These are phyloP conservation scores for Hyles lineata DNA, from an alignment of 2,888 invertebrate species.

Conservation along the genomic window DNA sequence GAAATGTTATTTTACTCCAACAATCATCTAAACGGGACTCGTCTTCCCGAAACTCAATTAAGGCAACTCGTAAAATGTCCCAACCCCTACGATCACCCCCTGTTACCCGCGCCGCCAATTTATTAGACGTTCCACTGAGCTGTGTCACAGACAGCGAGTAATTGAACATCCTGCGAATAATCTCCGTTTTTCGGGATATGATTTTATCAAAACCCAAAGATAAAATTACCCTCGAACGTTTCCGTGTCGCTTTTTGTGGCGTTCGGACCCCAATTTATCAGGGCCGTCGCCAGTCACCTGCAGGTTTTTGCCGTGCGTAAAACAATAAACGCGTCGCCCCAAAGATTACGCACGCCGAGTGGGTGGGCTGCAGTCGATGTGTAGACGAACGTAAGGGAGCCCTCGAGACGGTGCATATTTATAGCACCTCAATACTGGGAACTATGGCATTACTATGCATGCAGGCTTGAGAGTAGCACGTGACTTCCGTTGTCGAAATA, in stretches of 20 bases:
- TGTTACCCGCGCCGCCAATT: slow-evolving; percentile 55
- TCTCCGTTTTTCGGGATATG: slow-evolving; percentile 32
- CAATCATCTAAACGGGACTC: slow-evolving; percentile 40
- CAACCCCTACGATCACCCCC: slow-evolving; percentile 43
- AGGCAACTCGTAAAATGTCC: slow-evolving; percentile 56
- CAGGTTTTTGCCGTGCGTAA: slow-evolving; percentile 53
- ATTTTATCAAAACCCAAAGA: slow-evolving; percentile 16
- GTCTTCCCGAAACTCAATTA: slow-evolving; percentile 63
- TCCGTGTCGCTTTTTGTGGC: slow-evolving; percentile 21
- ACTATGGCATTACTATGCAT: slow-evolving; percentile 73
- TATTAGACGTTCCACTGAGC: slow-evolving; percentile 56
- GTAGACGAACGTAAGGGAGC: slow-evolving; percentile 45
- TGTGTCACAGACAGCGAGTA: slow-evolving; percentile 42
- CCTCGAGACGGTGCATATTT: slow-evolving; percentile 63
- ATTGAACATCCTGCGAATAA: slow-evolving; percentile 38
- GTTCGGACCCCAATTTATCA: slow-evolving; percentile 50
- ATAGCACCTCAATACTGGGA: slow-evolving; percentile 70
- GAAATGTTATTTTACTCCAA: slow-evolving; percentile 35
- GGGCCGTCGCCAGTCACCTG: slow-evolving; percentile 68
- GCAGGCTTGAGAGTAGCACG: slow-evolving; percentile 62
- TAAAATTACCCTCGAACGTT: slow-evolving; percentile 5
- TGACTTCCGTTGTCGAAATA: slow-evolving; percentile 79
- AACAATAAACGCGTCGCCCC: slow-evolving; percentile 66
- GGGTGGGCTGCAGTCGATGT: slow-evolving; percentile 66
- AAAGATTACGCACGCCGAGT: slow-evolving; percentile 60